Evolutionary conservation across 2,888 invertebrate species (phyloP).

Genomic region (Xanthorhoe spadicearia): DNA sequence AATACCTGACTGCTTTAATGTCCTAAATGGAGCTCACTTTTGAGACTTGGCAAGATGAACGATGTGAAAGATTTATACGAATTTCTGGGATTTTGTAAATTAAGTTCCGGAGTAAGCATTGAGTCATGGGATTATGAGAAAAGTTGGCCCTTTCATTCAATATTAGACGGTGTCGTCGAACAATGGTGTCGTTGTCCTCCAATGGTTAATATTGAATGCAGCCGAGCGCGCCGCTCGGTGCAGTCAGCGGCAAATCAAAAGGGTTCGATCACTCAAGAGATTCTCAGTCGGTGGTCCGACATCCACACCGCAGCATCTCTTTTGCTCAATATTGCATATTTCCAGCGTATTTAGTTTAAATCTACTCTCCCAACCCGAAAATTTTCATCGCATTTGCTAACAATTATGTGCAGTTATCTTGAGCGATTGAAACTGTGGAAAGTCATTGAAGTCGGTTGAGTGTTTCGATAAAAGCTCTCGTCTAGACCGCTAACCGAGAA

Average conservation of each 20-base stretch:
- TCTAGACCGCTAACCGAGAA: conserved; percentile 23
- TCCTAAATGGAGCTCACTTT: conserved; percentile 32
- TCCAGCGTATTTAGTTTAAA: neutral
- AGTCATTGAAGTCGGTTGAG: conserved; percentile 5
- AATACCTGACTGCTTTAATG: conserved; percentile 34
- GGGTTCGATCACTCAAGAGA: conserved; percentile 60
- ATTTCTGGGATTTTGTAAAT: conserved; percentile 19
- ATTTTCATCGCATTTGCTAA: neutral
- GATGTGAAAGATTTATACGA: conserved; percentile 28
- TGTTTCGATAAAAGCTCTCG: conserved; percentile 14
- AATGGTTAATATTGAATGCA: conserved; percentile 73
- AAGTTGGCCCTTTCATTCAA: conserved; percentile 51
- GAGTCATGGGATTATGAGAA: conserved; percentile 34
- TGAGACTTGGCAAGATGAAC: conserved; percentile 26
- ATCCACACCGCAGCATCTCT: conserved; percentile 50
- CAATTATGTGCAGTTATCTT: neutral
- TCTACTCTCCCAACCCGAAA: conserved; percentile 4
- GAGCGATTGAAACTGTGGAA: conserved; percentile 1
- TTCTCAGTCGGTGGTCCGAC: conserved; percentile 69
- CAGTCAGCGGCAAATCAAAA: conserved; percentile 70
- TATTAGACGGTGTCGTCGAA: conserved; percentile 55
- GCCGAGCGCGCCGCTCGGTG: conserved; percentile 58
- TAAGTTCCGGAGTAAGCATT: conserved; percentile 31
- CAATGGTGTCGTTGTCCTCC: conserved; percentile 63
- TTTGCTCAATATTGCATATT: conserved; percentile 38